Evolutionary conservation across 2,797 vertebrate species (phyloP), one percentile per base, ranked within the genome.

Genomic region (Phaenicophaeus curvirostris): DNA sequence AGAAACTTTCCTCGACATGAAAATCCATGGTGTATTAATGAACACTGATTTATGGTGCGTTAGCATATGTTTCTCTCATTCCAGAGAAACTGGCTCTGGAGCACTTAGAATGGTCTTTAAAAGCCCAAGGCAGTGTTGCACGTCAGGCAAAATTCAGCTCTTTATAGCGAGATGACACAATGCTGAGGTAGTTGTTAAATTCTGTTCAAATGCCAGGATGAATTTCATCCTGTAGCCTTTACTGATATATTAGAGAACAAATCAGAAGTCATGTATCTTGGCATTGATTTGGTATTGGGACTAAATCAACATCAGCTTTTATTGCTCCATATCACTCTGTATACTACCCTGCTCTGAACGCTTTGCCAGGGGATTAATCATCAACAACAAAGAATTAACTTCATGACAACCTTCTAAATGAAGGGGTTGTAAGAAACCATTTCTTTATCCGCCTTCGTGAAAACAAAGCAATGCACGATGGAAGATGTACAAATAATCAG

Each of bases 361-460:
- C 68, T 91, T 42, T 93, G 78, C 81, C 78, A 93, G 81, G n/a
- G 50, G 53, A 89, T 92, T 87, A 93, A 87, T 90, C 65, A 80
- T 28, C 3, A 9, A 11, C 68, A 87, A 75, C 53, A 90, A 93
- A 94, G 86, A 89, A 89, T 85, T 85, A 90, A 71, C 71, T 65
- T 71, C 4, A 5, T 51, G 82, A 75, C 89, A 87, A 54, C 90
- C 27, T 46, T 68, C 37, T 44, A 68, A 92, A 95, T 94, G 72
- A 63, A 94, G 18, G 25, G 15, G 15, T 8, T 93, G 88, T 72
- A 68, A 81, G 44, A 87, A 92, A 18, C 61, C 53, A 35, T 33
- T 54, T 77, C 90, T 89, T 83, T 62, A 85, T 89, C 44, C 3
- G 0, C 20, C 72, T 76, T 82, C 92, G 39, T 95, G 88, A 94